Evolutionary conservation across 2,113 vertebrate genomes (phyloP).

Genomic region (Genyomyrus donnyi): DNA sequence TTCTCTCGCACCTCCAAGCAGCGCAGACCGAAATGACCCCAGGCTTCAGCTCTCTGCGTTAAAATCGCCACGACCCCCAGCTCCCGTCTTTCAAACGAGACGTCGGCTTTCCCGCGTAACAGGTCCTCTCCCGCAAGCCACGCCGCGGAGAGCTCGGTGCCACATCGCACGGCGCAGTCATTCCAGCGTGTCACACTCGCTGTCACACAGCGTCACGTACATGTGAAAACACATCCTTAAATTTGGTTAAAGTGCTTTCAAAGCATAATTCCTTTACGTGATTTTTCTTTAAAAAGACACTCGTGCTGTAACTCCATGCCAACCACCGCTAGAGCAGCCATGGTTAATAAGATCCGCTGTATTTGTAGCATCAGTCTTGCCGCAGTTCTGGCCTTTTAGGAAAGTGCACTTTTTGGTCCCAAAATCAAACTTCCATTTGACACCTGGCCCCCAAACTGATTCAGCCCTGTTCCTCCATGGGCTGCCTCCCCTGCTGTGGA

Average conservation of each 20-base stretch:
- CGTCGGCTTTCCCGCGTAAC: background rate
- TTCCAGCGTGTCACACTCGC: background rate
- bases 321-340: background rate
- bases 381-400: background rate
- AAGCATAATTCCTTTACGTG: background rate
- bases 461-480: background rate
- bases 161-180: background rate
- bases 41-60: background rate
- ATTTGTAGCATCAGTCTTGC: background rate
- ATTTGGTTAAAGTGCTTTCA: background rate
- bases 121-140: background rate
- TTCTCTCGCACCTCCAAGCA: background rate
- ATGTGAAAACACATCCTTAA: background rate
- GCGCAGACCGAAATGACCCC: background rate
- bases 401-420: background rate
- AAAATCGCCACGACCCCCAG: background rate
- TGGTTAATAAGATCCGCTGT: background rate
- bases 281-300: background rate
- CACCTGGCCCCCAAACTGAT: background rate
- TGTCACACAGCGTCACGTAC: background rate
- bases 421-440: conserved; percentile 3
- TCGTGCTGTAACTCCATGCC: background rate
- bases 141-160: background rate
- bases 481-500: conserved; percentile 17
- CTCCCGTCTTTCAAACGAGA: background rate